Evolutionary conservation across 2,113 vertebrate species (phyloP).

Genomic region (Stigmatopora argus): DNA sequence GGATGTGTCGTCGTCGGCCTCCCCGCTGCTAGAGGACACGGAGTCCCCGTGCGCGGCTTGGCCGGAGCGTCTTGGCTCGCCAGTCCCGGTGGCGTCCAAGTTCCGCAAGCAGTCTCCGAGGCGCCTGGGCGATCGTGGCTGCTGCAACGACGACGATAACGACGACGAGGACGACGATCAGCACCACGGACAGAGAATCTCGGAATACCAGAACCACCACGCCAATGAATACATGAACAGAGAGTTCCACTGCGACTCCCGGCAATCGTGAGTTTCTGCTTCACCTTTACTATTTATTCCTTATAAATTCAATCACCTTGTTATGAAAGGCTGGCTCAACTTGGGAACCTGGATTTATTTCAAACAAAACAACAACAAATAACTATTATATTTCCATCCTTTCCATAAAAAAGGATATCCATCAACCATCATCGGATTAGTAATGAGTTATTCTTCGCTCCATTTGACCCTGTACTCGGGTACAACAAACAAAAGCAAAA

Average conservation of each 20-base stretch:
- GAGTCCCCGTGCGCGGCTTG: constrained; percentile 54
- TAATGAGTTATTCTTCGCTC: too few species aligned
- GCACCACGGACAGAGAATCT: constrained; percentile 65
- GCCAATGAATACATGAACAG: constrained; percentile 46
- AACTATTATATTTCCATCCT: background rate
- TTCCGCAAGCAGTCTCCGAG: constrained; percentile 49
- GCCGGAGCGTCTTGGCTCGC: constrained; percentile 39
- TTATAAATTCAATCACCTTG: too few species aligned
- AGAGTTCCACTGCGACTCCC: constrained; percentile 47
- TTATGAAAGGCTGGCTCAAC: too few species aligned
- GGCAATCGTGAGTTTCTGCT: constrained; percentile 64
- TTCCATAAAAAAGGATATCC: too few species aligned
- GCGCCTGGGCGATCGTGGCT: background rate
- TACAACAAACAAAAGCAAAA: too few species aligned
- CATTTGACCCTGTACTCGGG: too few species aligned
- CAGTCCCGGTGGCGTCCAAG: constrained; percentile 49
- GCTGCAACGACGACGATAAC: too few species aligned
- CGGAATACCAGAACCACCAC: constrained; percentile 52
- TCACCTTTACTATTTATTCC: background rate
- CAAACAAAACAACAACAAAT: background rate
- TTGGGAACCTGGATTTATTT: too few species aligned
- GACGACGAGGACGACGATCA: constrained; percentile 26
- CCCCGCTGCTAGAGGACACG: constrained; percentile 57
- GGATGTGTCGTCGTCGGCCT: constrained; percentile 59
- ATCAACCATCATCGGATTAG: too few species aligned